Conservation (phyloP, 2,113 vertebrate species). For the Chaetodon auriga region DNA sequence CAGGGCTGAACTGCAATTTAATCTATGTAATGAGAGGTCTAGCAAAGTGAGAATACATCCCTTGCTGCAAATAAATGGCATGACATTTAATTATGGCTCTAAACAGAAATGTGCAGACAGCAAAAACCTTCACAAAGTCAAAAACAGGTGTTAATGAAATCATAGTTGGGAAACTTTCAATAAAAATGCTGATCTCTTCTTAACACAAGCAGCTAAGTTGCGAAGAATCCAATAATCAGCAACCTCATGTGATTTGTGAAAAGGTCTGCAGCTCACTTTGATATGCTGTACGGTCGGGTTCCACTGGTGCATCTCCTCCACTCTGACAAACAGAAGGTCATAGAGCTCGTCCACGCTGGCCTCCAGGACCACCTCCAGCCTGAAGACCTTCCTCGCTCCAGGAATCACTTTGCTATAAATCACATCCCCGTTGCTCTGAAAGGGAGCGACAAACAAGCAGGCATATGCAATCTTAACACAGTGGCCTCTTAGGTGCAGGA, state of each 20-base stretch:
- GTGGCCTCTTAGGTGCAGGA: neutral
- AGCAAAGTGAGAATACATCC: neutral
- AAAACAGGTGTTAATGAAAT: neutral
- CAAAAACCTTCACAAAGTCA: neutral
- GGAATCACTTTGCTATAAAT: slow-evolving; percentile 82
- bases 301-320: slow-evolving; percentile 88
- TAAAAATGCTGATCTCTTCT: neutral
- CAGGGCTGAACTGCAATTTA: neutral
- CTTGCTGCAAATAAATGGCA: neutral
- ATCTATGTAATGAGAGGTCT: neutral
- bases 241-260: neutral
- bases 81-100: neutral
- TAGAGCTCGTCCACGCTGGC: slow-evolving; percentile 78
- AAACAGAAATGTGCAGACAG: neutral
- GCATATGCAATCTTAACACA: neutral
- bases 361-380: slow-evolving; percentile 83
- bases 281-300: slow-evolving; percentile 84
- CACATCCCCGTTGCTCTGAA: slow-evolving; percentile 75
- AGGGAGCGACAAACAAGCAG: neutral
- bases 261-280: slow-evolving; percentile 71
- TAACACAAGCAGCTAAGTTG: neutral
- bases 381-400: slow-evolving; percentile 83
- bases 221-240: neutral
- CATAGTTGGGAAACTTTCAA: neutral
- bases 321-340: slow-evolving; percentile 79